These are phyloP conservation scores for Marasmarcha lunaedactyla DNA, from an alignment of 2,888 invertebrate genomes.

Conservation along the genomic window DNA sequence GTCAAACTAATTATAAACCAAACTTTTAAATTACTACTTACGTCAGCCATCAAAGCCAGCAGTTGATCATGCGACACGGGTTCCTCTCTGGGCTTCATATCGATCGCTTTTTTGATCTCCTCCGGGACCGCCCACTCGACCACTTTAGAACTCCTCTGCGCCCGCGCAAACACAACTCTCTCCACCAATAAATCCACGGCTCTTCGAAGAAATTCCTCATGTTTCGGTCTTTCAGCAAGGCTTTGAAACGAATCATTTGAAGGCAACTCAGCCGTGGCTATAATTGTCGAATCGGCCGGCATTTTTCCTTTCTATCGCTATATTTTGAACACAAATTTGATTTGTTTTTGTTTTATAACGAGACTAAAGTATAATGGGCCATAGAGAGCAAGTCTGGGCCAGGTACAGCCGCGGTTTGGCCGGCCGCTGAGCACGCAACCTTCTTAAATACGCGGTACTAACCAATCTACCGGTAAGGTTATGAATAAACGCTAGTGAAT, in stretches of 20 bases:
- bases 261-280: constrained; percentile 39
- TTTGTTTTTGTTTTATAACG: constrained; percentile 11
- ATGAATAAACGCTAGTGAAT: constrained; percentile 16
- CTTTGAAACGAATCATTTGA: constrained; percentile 64
- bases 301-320: constrained; percentile 25
- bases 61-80: constrained; percentile 77
- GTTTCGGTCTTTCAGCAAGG: constrained; percentile 71
- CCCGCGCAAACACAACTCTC: constrained; percentile 81
- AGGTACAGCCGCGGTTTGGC: constrained; percentile 48
- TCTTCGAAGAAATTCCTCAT: constrained; percentile 79
- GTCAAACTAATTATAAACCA: too few relatives aligned
- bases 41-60: constrained; percentile 74
- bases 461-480: constrained; percentile 58
- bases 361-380: constrained; percentile 21
- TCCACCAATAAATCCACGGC: constrained; percentile 79
- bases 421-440: constrained; percentile 36
- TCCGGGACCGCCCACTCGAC: constrained; percentile 86
- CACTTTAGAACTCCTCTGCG: constrained; percentile 78
- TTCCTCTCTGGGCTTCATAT: constrained; percentile 72
- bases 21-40: constrained; percentile 59
- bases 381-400: constrained; percentile 29
- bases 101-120: constrained; percentile 74
- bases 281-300: constrained; percentile 60
- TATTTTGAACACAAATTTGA: neutral
- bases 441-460: constrained; percentile 51